Conservation (phyloP, 1,140 invertebrate genomes). For the Paraescarpia echinospica region DNA sequence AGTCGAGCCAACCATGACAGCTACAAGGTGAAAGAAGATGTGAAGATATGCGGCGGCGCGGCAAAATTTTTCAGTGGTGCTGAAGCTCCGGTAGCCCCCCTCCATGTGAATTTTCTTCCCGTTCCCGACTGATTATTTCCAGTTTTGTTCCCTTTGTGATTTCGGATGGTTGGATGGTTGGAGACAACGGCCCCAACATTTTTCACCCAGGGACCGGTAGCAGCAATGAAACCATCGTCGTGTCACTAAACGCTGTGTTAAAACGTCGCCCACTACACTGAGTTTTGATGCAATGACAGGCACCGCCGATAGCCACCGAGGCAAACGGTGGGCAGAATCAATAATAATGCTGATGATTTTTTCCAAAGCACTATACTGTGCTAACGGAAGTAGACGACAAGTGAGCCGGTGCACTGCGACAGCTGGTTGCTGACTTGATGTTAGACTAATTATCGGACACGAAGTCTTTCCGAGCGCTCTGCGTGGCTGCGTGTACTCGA, state of each 20-base stretch:
- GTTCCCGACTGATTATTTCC: too few relatives aligned
- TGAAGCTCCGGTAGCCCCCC: too few relatives aligned
- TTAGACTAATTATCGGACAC: background rate
- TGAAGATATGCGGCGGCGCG: too few relatives aligned
- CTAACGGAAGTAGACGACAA: background rate
- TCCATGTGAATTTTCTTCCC: too few relatives aligned
- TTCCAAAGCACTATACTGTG: background rate
- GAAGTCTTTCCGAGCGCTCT: background rate
- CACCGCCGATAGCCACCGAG: background rate
- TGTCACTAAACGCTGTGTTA: background rate
- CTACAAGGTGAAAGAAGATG: too few relatives aligned
- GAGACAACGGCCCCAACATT: background rate
- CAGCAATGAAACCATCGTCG: too few relatives aligned
- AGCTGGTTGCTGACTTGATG: background rate
- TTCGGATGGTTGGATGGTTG: background rate
- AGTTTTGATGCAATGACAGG: background rate
- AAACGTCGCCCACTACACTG: background rate
- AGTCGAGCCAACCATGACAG: too few relatives aligned
- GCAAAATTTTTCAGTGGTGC: too few relatives aligned
- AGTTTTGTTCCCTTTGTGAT: too few relatives aligned
- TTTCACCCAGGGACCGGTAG: background rate
- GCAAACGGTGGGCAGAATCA: background rate
- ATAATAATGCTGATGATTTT: constrained; percentile 2
- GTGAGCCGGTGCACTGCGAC: background rate
- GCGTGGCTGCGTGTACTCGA: background rate